These are phyloP conservation scores for Apis mellifera DNA, from an alignment of 1,140 invertebrate species.

Conservation along the genomic window Amel_HAv3.1 CM009940.2:11953501-11954000, in stretches of 20 bases:
- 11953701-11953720: conserved; percentile 72
- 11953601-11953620: neutral
- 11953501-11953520: conserved; percentile 73
- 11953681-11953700: conserved; percentile 70
- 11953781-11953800: conserved; percentile 2
- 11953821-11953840: too few species aligned
- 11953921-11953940: neutral
- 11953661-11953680: conserved; percentile 53
- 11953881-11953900: neutral
- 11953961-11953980: neutral
- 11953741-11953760: conserved; percentile 58
- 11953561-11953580: neutral
- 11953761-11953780: neutral
- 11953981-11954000: neutral
- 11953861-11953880: too few species aligned
- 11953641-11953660: conserved; percentile 38
- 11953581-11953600: neutral
- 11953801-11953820: neutral
- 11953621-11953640: neutral
- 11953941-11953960: neutral
- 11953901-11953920: neutral
- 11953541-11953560: conserved; percentile 51
- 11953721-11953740: conserved; percentile 65
- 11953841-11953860: neutral
- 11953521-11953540: conserved; percentile 78